These are phyloP conservation scores for Rhinoptilus africanus DNA, from an alignment of 2,113 vertebrate genomes.

Conservation along the genomic window DNA sequence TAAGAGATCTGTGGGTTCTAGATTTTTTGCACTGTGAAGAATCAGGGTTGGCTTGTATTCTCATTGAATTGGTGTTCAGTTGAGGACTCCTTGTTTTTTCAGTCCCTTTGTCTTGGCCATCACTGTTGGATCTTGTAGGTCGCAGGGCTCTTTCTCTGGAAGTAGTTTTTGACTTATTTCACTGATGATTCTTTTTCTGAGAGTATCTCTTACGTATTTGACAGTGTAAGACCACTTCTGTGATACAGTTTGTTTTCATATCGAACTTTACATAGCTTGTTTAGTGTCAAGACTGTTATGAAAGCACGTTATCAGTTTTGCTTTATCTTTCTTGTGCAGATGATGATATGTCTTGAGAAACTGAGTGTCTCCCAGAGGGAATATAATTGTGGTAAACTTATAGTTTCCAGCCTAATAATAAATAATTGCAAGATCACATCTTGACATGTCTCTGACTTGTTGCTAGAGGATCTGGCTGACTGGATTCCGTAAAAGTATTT, in stretches of 20 bases:
- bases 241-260: background rate
- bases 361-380: background rate
- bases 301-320: background rate
- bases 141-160: background rate
- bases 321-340: background rate
- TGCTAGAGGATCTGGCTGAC: background rate
- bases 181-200: background rate
- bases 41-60: background rate
- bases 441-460: background rate
- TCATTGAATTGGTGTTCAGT: background rate
- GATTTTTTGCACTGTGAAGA: background rate
- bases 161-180: background rate
- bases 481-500: slow-evolving; percentile 17
- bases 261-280: background rate
- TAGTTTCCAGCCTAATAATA: slow-evolving; percentile 17
- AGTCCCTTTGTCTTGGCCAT: background rate
- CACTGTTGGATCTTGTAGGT: background rate
- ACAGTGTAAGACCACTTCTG: background rate
- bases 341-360: background rate
- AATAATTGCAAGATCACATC: background rate
- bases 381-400: background rate
- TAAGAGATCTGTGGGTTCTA: background rate
- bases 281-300: background rate
- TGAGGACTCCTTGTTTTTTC: background rate
- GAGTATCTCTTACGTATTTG: background rate